Base-by-base conservation (phyloP, 2,797 vertebrate species). In the Diceros bicornis region DNA sequence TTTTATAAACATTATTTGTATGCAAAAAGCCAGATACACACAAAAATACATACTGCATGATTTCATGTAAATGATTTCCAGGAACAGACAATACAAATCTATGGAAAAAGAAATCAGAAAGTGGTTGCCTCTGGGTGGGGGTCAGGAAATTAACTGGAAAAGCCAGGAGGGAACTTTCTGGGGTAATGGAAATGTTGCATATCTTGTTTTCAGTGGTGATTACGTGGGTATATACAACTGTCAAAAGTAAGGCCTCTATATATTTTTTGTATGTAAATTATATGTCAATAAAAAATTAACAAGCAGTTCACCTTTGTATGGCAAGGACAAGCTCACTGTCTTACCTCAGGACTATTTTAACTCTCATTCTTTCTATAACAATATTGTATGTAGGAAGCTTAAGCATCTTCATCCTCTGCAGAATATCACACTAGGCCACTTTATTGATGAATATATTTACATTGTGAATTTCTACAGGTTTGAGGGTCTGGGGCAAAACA, bases 101-200 rank as follows among this genome's bases (percentile, higher is more conserved):
- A 41, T 72, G 52, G 57, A 89, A 55, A 78, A 91, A 89, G 47
- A 93, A 94, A 92, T 44, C 34, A 93, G 44, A 95, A 96, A 75
- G 16, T 62, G 29, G 20, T 91, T 85, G 44, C 23, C 34, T 93
- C 20, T 91, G 27, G 6, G 7, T 69, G 32, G 37, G 13, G 25
- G 25, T 83, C 13, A 75, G 47, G 32, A 27, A 14, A 71, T 71
- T 90, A 78, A 81, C 29, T 87, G 57, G 34, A 71, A 85, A 75
- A 41, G 17, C 34, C 16, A 92, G 61, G 69, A 94, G n/a, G 44
- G 61, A 50, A 62, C 6, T 27, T 87, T 79, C 41, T 44, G 55
- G 25, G 17, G 7, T 66, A 16, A 75, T 77, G n/a, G 27, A 44
- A 94, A 94, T 89, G 29, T 93, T 86, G 12, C 37, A 62, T 84